Evolutionary conservation across 2,888 invertebrate genomes (phyloP).

Genomic region (Campoplex capitator): DNA sequence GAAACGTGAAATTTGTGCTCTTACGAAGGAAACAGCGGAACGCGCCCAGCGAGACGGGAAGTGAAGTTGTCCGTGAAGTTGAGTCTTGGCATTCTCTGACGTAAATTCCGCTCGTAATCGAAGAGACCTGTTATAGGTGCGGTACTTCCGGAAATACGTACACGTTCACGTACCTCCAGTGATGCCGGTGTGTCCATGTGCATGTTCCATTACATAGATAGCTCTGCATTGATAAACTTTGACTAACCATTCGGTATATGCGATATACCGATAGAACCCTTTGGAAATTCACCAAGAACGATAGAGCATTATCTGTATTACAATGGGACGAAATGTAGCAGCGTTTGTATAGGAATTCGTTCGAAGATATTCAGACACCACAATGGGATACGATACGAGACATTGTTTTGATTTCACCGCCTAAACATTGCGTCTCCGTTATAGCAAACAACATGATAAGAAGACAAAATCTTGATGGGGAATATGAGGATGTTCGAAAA

Average conservation of each 20-base stretch:
- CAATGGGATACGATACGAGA: slow-evolving; percentile 2
- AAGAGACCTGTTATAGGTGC: slow-evolving; percentile 35
- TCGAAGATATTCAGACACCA: slow-evolving; percentile 9
- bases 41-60: slow-evolving; percentile 2
- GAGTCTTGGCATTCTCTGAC: slow-evolving; percentile 53
- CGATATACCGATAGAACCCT: slow-evolving; percentile 8
- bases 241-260: slow-evolving; percentile 67
- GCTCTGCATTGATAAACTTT: slow-evolving; percentile 73
- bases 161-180: neutral
- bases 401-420: neutral
- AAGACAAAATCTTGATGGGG: neutral
- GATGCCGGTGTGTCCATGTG: neutral
- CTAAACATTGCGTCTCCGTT: neutral
- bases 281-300: slow-evolving; percentile 36
- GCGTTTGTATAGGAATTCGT: neutral
- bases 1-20: slow-evolving; percentile 43
- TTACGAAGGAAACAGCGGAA: slow-evolving; percentile 38
- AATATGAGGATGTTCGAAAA: too few relatives aligned
- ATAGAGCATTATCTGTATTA: slow-evolving; percentile 24
- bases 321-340: slow-evolving; percentile 25
- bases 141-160: slow-evolving; percentile 24
- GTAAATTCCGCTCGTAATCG: slow-evolving; percentile 61
- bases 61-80: slow-evolving; percentile 60
- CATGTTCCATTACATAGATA: neutral
- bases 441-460: neutral